These are phyloP conservation scores for Lacanobia wlatinum DNA, from an alignment of 2,888 invertebrate genomes.

Conservation along the genomic window DNA sequence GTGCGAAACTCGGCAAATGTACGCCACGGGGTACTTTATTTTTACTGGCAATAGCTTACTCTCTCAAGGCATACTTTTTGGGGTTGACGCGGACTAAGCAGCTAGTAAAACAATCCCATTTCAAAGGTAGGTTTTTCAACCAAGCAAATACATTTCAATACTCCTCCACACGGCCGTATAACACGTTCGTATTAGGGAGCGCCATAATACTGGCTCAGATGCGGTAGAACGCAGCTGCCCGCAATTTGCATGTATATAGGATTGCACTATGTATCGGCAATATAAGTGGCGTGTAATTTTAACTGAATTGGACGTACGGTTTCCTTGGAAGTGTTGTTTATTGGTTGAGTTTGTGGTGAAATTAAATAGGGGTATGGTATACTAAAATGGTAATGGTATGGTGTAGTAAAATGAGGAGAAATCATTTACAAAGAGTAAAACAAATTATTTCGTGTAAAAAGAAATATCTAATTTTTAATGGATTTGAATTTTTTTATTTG, in stretches of 20 bases:
- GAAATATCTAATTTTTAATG: too few species aligned
- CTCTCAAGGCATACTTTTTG: too few species aligned
- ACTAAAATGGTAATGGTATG: not conserved
- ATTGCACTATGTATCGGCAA: not conserved
- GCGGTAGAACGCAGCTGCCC: slow-evolving; percentile 59
- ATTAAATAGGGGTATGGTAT: not conserved
- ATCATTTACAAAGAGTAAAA: too few species aligned
- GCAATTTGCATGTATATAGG: slow-evolving; percentile 15
- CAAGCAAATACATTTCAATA: not conserved
- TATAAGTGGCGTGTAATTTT: not conserved
- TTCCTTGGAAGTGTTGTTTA: not conserved
- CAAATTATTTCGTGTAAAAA: too few species aligned
- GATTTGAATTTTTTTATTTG: too few species aligned
- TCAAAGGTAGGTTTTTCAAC: not conserved
- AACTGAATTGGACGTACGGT: not conserved
- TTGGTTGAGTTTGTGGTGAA: not conserved
- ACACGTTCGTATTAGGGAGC: slow-evolving; percentile 38
- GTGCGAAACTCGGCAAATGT: too few species aligned
- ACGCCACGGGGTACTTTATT: too few species aligned
- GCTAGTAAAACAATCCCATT: not conserved
- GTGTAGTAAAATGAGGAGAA: not conserved
- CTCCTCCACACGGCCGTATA: not conserved
- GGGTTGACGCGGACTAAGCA: too few species aligned
- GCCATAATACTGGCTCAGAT: slow-evolving; percentile 42
- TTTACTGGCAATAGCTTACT: too few species aligned